Conservation (phyloP, 1,140 invertebrate species). For the Saccostrea echinata region DNA sequence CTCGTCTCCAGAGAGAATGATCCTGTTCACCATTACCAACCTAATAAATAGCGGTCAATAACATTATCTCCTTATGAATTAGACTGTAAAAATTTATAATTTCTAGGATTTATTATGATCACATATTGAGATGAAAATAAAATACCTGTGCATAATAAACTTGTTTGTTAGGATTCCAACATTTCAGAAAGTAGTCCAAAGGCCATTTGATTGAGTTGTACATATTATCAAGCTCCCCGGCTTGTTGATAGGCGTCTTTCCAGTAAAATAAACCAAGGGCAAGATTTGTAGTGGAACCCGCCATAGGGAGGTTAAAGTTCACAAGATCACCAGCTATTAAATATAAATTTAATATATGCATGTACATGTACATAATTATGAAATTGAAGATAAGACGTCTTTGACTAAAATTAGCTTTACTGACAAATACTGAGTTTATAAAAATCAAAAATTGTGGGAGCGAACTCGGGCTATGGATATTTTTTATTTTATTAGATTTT, state of each 20-base stretch:
- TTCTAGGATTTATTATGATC: not conserved
- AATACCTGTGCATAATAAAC: conserved; percentile 69
- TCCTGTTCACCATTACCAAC: conserved; percentile 64
- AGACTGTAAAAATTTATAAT: not conserved
- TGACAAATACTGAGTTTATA: no score
- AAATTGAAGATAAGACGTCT: no score
- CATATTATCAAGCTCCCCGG: conserved; percentile 80
- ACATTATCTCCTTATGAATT: not conserved
- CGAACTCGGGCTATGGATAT: no score
- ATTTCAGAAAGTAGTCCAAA: conserved; percentile 85
- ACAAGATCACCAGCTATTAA: conserved; percentile 85
- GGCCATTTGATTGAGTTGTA: conserved; percentile 81
- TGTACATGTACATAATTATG: no score
- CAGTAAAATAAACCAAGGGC: conserved; percentile 84
- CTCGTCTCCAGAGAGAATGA: conserved; percentile 64
- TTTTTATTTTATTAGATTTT: no score
- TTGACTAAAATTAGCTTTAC: no score
- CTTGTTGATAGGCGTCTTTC: conserved; percentile 81
- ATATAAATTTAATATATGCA: no score
- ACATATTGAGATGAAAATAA: not conserved
- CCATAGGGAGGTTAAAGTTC: conserved; percentile 86
- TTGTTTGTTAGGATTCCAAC: conserved; percentile 61
- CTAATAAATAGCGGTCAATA: not conserved
- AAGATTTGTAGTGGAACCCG: conserved; percentile 83
- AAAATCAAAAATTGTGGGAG: no score